Base-by-base conservation (phyloP, 2,888 invertebrate species). In the Parnassius apollo region DNA sequence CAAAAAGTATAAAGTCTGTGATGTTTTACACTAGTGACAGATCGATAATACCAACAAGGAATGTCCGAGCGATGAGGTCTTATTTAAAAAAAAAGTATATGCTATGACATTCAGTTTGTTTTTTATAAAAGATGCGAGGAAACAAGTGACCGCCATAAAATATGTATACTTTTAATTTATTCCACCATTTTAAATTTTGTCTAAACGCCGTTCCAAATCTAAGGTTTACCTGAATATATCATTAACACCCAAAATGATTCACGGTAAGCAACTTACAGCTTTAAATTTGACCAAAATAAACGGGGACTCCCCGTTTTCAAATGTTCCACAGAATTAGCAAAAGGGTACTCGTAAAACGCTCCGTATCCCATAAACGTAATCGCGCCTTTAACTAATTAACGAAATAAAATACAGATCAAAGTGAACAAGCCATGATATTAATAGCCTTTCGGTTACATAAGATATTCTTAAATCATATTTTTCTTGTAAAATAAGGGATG, bases 221-320 rank as follows among this genome's bases (percentile, higher is more conserved):
- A 12, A 46, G 2, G n/a, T 12, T 46, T 46, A 46, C 46, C 12
- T 46, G 12, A 12, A 46, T 46, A 46, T 12, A 11, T 46, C 13
- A 35, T 56, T 56, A 57, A 35, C 57, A 35, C 9, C n/a, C 48
- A 48, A 48, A 57, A 11, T 12, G 56, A 22, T 18, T 18, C 25
- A 35, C 22, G 18, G 51, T 52, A 51, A n/a, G 13, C 44, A 22
- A 22, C 18, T 22, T 50, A 18, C 12, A 13, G 4, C 53, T 42
- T 51, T 22, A 11, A 53, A 46, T 48, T 18, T n/a, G 42, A 46
- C 53, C 59, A 42, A 35, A 59, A 53, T 46, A 59, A 59, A 59
- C 42, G 53, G 42, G 35, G 11, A 13, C 13, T 11, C 44, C 35
- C 42, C 42, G 35, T 45, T 51, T 59, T 46, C n/a, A 45, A 53